Conservation (phyloP, 2,797 vertebrate genomes). For the Mallotus villosus region DNA sequence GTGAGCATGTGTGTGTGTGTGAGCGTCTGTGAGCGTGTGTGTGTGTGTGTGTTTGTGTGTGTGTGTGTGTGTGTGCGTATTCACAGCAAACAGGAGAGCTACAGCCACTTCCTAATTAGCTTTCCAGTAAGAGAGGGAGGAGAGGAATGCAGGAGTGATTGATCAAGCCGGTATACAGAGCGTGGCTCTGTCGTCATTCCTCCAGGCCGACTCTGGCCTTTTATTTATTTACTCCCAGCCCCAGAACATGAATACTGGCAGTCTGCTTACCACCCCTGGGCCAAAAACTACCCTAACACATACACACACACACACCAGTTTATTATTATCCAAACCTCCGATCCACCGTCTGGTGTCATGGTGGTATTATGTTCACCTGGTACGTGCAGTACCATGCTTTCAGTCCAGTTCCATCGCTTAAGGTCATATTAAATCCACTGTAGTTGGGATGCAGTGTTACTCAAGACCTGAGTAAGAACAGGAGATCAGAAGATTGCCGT, state of each 20-base stretch:
- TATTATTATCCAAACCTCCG: too few relatives aligned
- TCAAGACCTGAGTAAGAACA: slow-evolving; percentile 44
- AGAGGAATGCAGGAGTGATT: slow-evolving; percentile 67
- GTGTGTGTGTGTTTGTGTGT: slow-evolving; percentile 15
- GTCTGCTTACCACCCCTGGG: slow-evolving; percentile 61
- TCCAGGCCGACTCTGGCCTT: slow-evolving; percentile 46
- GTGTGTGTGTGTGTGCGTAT: slow-evolving; percentile 46
- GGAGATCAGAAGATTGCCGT: slow-evolving; percentile 39
- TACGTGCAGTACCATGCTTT: too few relatives aligned
- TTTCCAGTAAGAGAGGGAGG: slow-evolving; percentile 41
- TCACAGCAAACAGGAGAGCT: slow-evolving; percentile 67
- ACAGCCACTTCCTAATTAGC: slow-evolving; percentile 63
- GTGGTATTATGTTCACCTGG: too few relatives aligned
- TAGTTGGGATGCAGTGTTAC: not conserved
- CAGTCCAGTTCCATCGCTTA: too few relatives aligned
- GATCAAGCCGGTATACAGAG: slow-evolving; percentile 60
- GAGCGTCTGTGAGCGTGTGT: too few relatives aligned
- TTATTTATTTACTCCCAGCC: slow-evolving; percentile 74
- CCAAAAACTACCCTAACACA: slow-evolving; percentile 44
- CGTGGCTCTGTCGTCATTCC: slow-evolving; percentile 61
- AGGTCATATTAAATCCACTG: too few relatives aligned
- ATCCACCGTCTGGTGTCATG: too few relatives aligned
- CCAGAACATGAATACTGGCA: slow-evolving; percentile 60
- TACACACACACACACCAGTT: slow-evolving; percentile 40
- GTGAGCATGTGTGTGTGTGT: too few relatives aligned